Conservation (phyloP, 1,140 invertebrate species). For the Palaemon carinicauda region DNA sequence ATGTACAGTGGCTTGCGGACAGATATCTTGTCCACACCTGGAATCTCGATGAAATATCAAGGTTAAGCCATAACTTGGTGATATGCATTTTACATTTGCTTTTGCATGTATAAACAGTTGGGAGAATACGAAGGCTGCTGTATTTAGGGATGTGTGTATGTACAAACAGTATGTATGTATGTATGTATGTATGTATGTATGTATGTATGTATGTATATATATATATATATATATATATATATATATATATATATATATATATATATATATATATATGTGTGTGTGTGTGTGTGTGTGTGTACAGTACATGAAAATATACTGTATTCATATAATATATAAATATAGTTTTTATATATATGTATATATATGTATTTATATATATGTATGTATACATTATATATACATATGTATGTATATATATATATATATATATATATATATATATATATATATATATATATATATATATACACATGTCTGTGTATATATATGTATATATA, state of each 20-base stretch:
- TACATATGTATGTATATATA: neutral
- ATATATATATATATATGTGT: neutral
- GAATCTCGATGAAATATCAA: no score
- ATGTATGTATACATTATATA: neutral
- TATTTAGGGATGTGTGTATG: neutral
- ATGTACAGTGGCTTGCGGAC: no score
- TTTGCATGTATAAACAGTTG: no score
- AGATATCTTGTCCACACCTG: no score
- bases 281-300: neutral
- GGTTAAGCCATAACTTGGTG: no score
- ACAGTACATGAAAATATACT: no score
- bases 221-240: neutral
- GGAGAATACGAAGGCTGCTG: no score
- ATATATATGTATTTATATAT: neutral
- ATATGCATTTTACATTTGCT: no score
- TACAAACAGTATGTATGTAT: neutral
- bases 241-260: neutral
- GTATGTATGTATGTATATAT: neutral
- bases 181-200: neutral
- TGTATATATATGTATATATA: neutral
- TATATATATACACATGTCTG: neutral
- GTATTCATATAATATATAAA: no score
- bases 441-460: neutral
- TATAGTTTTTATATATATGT: neutral
- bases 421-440: neutral